A percentile compares a stretch with the other conserved stretches of the same genome.
Evolutionary conservation across 2,888 invertebrate species (phyloP).

Genomic region (Drosophila prolongata): DNA sequence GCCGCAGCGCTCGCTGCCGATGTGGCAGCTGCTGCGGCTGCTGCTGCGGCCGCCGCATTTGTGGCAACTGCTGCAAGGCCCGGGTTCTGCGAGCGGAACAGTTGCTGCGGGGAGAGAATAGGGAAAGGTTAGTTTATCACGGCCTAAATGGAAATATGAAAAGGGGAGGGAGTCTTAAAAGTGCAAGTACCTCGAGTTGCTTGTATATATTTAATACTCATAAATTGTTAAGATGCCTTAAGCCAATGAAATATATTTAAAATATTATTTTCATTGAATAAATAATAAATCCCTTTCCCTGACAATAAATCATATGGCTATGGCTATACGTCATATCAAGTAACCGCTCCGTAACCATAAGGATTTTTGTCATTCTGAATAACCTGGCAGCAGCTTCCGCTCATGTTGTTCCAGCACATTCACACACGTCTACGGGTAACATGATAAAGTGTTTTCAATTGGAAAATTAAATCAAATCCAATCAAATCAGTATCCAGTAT

Average conservation of each 20-base stretch:
- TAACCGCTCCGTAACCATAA: conserved; percentile 28
- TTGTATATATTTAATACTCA: too few relatives aligned
- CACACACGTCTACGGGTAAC: conserved; percentile 37
- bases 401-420: conserved; percentile 50
- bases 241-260: background rate
- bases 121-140: conserved; percentile 16
- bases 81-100: conserved; percentile 94
- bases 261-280: too few relatives aligned
- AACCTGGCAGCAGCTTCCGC: conserved; percentile 12
- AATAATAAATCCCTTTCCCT: background rate
- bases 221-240: too few relatives aligned
- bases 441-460: conserved; percentile 79
- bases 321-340: conserved; percentile 35
- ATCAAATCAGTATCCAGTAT: conserved; percentile 76
- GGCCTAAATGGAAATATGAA: background rate
- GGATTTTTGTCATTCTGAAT: conserved; percentile 9
- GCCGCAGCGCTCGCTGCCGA: conserved; percentile 83
- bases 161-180: background rate
- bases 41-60: conserved; percentile 81
- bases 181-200: conserved; percentile 26
- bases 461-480: conserved; percentile 82
- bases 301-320: conserved; percentile 12
- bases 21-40: conserved; percentile 85
- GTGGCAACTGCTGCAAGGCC: conserved; percentile 87
- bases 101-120: conserved; percentile 87